Evolutionary conservation across 2,113 vertebrate genomes (phyloP).

Genomic region (Alethe diademata): DNA sequence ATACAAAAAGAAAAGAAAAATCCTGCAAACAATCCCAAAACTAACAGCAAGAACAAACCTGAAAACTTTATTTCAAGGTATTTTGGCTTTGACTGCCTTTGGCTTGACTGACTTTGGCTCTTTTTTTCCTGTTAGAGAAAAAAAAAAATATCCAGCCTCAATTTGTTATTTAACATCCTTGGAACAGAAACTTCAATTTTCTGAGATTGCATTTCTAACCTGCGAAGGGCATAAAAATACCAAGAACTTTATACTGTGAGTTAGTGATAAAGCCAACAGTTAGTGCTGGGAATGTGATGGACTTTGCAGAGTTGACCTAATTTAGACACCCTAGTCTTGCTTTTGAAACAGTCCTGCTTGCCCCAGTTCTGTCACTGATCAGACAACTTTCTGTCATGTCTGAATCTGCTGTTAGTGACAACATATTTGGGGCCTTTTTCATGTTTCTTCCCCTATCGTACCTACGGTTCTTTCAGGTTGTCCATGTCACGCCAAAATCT

Average conservation of each 20-base stretch:
- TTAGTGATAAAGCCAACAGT: not conserved
- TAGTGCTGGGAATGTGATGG: not conserved
- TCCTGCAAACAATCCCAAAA: not conserved
- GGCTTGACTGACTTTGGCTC: fast-evolving
- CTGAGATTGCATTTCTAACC: not conserved
- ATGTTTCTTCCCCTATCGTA: fast-evolving
- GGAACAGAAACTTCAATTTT: not conserved
- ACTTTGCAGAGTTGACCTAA: not conserved
- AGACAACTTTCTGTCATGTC: not conserved
- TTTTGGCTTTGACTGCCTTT: not conserved
- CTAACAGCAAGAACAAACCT: not conserved
- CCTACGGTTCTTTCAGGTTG: not conserved
- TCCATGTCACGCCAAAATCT: not conserved
- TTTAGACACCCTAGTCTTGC: not conserved
- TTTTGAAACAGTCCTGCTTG: not conserved
- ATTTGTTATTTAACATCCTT: not conserved
- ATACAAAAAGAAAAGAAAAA: not conserved
- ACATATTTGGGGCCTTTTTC: not conserved
- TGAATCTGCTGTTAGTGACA: not conserved
- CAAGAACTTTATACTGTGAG: not conserved
- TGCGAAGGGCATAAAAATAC: not conserved
- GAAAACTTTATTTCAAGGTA: not conserved
- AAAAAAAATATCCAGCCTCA: not conserved
- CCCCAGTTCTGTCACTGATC: not conserved
- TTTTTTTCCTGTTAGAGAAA: not conserved